These are phyloP conservation scores for Scaeva pyrastri DNA, from an alignment of 2,888 invertebrate genomes.

Conservation along the genomic window DNA sequence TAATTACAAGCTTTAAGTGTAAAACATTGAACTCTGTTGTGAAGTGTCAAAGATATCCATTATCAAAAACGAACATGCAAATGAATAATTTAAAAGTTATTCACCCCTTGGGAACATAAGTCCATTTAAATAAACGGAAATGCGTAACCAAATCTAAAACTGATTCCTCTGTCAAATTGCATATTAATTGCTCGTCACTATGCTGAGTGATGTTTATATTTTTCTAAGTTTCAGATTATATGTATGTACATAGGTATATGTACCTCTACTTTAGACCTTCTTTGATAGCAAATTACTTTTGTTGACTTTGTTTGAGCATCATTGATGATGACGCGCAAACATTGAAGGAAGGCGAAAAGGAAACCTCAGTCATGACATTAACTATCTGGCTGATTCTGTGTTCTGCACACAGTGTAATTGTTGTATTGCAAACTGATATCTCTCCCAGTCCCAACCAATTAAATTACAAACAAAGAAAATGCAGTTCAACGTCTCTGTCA, in stretches of 20 bases:
- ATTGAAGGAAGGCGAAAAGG: slow-evolving; percentile 42
- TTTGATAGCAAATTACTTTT: slow-evolving; percentile 40
- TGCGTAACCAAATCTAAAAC: slow-evolving; percentile 22
- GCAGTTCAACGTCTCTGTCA: slow-evolving; percentile 55
- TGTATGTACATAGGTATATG: too few relatives aligned
- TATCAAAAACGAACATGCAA: not conserved
- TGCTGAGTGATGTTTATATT: not conserved
- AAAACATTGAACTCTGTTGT: not conserved
- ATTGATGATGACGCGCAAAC: slow-evolving; percentile 6
- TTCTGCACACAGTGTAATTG: slow-evolving; percentile 29
- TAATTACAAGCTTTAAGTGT: not conserved
- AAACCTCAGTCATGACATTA: slow-evolving; percentile 68
- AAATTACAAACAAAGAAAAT: slow-evolving; percentile 70
- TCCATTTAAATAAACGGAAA: slow-evolving; percentile 19
- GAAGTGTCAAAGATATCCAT: not conserved
- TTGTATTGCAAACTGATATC: slow-evolving; percentile 67
- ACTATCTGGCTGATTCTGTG: slow-evolving; percentile 49
- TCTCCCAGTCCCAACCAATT: slow-evolving; percentile 55
- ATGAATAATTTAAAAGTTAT: slow-evolving; percentile 17
- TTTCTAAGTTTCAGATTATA: not conserved
- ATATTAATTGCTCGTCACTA: slow-evolving; percentile 47
- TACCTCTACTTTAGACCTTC: not conserved
- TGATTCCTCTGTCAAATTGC: slow-evolving; percentile 52
- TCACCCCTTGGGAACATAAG: not conserved
- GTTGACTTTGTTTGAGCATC: slow-evolving; percentile 41